These are phyloP conservation scores for Potamarius usumacintae DNA, from an alignment of 2,113 vertebrate genomes.

Conservation along the genomic window DNA sequence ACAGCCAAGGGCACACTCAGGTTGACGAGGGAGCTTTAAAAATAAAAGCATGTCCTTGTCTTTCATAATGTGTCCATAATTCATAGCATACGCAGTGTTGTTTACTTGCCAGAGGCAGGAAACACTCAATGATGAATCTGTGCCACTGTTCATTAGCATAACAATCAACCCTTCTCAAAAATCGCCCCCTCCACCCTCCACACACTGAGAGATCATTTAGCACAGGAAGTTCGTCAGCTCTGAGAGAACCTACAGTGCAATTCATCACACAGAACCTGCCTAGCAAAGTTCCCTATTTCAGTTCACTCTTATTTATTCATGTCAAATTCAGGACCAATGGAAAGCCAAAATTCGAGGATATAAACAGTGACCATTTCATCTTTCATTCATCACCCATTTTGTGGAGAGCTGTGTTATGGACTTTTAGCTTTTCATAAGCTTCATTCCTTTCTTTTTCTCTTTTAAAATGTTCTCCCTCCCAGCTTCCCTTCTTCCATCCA, in stretches of 20 bases:
- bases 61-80: constrained; percentile 21
- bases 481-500: neutral
- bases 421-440: neutral
- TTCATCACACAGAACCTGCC: constrained; percentile 24
- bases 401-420: neutral
- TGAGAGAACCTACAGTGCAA: constrained; percentile 21
- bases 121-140: constrained; percentile 33
- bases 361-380: neutral
- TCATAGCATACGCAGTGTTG: constrained; percentile 19
- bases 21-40: neutral
- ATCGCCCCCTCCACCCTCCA: neutral
- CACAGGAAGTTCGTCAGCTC: constrained; percentile 32
- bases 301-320: constrained; percentile 4
- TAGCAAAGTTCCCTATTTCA: neutral
- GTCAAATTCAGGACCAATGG: neutral
- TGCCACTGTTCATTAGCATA: constrained; percentile 33
- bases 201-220: constrained; percentile 26
- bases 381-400: neutral
- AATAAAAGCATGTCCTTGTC: constrained; percentile 20
- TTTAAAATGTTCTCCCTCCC: neutral
- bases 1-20: neutral
- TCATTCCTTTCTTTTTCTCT: neutral
- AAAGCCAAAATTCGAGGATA: neutral
- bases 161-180: constrained; percentile 23
- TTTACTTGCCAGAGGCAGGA: constrained; percentile 37